phyloP scores from a whole-genome alignment of 2,888 invertebrate species.

The Stomorhina lunata region DNA sequence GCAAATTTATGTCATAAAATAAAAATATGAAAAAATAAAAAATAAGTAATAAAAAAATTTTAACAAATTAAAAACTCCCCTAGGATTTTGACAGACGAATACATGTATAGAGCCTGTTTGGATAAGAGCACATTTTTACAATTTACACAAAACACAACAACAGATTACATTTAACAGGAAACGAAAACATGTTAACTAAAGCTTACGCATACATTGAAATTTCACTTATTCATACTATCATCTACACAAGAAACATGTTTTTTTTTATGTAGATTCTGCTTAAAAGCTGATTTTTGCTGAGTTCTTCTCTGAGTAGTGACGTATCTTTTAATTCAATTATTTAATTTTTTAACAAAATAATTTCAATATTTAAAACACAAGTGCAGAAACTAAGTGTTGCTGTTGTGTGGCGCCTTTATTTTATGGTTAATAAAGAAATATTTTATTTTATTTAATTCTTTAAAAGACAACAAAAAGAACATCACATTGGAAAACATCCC shows the following conservation, averaged over 20 bases:
- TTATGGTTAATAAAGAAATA: constrained; percentile 46
- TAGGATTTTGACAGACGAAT: constrained; percentile 54
- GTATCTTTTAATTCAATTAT: constrained; percentile 51
- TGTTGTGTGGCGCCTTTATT: constrained; percentile 29
- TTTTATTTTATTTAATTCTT: constrained; percentile 28
- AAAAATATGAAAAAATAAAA: constrained; percentile 16
- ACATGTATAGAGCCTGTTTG: no score
- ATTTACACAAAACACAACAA: not conserved
- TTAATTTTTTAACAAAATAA: constrained; percentile 45
- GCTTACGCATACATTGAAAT: not conserved
- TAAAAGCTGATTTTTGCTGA: not conserved
- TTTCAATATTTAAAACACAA: constrained; percentile 34
- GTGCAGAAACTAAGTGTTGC: constrained; percentile 3
- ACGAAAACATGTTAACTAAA: constrained; percentile 12
- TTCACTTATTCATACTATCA: no score
- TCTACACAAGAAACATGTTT: not conserved
- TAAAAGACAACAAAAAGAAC: not conserved
- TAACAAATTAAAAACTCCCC: constrained; percentile 63
- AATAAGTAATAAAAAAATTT: constrained; percentile 54
- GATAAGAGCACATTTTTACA: not conserved
- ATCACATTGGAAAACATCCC: not conserved
- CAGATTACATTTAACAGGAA: not conserved
- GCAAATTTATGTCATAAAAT: constrained; percentile 52
- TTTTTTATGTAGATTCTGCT: not conserved
- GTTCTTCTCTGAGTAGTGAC: not conserved